Evolutionary conservation across 2,113 vertebrate species (phyloP).

Genomic region (Cygnus buccinator): DNA sequence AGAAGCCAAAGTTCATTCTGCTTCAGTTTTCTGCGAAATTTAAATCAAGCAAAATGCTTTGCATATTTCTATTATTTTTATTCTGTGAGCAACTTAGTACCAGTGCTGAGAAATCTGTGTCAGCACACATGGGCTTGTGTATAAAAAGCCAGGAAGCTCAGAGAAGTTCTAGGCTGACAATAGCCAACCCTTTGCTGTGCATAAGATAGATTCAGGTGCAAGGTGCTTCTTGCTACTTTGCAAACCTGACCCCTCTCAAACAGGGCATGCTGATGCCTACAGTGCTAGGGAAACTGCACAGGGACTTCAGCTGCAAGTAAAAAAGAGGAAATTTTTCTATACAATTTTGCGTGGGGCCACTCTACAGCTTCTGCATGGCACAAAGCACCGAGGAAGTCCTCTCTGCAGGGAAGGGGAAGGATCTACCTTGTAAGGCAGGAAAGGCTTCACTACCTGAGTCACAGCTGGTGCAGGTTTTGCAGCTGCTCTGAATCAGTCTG

Average conservation of each 20-base stretch:
- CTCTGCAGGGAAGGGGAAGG: background rate
- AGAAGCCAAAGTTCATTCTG: slow-evolving; percentile 60
- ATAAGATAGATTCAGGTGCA: background rate
- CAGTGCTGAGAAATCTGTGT: background rate
- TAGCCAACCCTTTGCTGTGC: background rate
- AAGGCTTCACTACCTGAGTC: background rate
- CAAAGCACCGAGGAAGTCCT: background rate
- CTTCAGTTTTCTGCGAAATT: slow-evolving; percentile 40
- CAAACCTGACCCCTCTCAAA: background rate
- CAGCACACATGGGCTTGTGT: background rate
- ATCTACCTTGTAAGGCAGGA: background rate
- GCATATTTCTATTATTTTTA: slow-evolving; percentile 28
- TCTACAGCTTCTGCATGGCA: background rate
- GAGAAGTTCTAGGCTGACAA: background rate
- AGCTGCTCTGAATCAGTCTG: background rate
- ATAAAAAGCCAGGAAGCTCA: background rate
- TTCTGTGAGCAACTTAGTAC: background rate
- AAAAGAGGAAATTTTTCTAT: background rate
- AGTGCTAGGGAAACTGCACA: background rate
- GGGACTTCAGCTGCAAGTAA: background rate
- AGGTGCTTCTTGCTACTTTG: background rate
- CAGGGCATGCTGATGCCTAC: background rate
- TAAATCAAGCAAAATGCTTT: slow-evolving; percentile 22
- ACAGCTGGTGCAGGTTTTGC: background rate
- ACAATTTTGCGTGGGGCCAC: background rate